Evolutionary conservation across 2,797 vertebrate genomes (phyloP).

Genomic region (Pogoniulus pusillus): DNA sequence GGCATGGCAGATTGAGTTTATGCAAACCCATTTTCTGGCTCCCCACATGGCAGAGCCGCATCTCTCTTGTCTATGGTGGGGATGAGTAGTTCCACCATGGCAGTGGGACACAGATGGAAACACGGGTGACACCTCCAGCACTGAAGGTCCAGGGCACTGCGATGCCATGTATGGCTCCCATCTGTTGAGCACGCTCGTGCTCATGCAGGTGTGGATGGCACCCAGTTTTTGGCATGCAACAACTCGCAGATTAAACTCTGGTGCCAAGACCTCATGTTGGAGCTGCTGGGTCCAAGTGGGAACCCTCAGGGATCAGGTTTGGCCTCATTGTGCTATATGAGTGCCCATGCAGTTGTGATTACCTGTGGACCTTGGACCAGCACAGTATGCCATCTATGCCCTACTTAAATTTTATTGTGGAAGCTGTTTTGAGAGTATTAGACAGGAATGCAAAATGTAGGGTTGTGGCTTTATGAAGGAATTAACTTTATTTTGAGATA

Average conservation of each 20-base stretch:
- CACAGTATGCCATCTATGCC: neutral
- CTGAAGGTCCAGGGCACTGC: neutral
- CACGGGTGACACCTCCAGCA: neutral
- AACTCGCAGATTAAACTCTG: accelerated
- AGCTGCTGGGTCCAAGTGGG: neutral
- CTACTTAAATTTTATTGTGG: neutral
- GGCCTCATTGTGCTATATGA: neutral
- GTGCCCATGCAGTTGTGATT: accelerated
- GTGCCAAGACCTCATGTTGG: neutral
- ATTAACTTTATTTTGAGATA: neutral
- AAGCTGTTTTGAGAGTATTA: neutral
- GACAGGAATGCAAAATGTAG: neutral
- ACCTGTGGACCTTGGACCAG: neutral
- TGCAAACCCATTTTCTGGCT: conserved; percentile 10
- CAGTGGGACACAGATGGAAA: neutral
- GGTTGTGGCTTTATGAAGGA: neutral
- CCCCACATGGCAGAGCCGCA: neutral
- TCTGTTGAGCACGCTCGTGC: accelerated
- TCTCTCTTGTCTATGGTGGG: neutral
- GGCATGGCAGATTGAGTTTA: conserved; percentile 43
- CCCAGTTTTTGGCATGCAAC: accelerated
- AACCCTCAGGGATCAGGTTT: neutral
- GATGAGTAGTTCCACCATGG: neutral
- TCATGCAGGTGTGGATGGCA: accelerated
- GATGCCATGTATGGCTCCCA: neutral